Base-by-base conservation (phyloP, 2,888 invertebrate genomes). In the Macaria notata region DNA sequence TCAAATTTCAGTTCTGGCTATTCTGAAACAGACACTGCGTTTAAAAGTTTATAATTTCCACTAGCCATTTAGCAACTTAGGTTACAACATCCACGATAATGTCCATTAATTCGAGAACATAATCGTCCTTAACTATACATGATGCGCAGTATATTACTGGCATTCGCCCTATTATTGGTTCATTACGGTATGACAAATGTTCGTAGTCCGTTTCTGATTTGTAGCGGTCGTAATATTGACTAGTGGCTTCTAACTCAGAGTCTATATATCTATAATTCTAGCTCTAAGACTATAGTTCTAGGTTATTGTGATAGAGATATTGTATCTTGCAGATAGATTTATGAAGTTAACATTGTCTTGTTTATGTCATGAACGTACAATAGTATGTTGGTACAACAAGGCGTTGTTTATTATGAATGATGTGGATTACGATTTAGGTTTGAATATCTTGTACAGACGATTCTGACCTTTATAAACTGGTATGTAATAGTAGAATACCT, bases 161-260 rank as follows among this genome's bases (percentile, higher is more conserved):
- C 54, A 48, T 59, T 59, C 44, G 47, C 51, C 33, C 5, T 59
- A 58, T 19, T 63, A 69, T 66, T 61, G 70, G 72, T 72, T 76
- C 73, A 76, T 77, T 78, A 74, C 63, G 61, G 51, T 47, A 63
- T 77, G 81, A 81, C 76, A 76, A 79, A 83, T 80, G 76, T 67
- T 63, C 56, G 65, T 72, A 72, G 75, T 81, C 75, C 67, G 76
- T 79, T 62, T 69, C 72, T 83, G 83, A 84, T 84, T 82, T 81
- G 82, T 80, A 72, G 67, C 53, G 54, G 49, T 58, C 64, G 70
- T 83, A 82, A 83, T 80, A 75, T 72, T 75, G 73, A 71, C 38
- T 66, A 68, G 73, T 70, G 73, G 69, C 72, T 52, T 60, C 61
- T 51, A 56, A 66, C 66, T 61, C 52, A 56, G 56, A 60, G 61